Percentiles rank a stretch among this genome's conserved stretches.
Evolutionary conservation across 2,888 invertebrate species (phyloP).

Genomic region (Anarsia innoxiella): DNA sequence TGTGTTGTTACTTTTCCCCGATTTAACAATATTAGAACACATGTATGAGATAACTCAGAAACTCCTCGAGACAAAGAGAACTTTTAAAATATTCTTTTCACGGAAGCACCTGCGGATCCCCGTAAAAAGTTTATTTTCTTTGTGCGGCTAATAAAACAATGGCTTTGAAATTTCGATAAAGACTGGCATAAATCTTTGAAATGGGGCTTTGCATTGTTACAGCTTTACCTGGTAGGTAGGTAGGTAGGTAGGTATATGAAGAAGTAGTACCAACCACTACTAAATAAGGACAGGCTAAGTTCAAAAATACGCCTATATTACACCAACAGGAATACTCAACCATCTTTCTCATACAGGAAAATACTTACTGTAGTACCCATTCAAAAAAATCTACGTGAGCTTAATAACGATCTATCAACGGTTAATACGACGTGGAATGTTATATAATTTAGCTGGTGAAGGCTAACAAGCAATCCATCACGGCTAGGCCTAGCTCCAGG

Average conservation of each 20-base stretch:
- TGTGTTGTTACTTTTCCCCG: too few species aligned
- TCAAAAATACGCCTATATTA: too few species aligned
- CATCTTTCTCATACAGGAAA: too few species aligned
- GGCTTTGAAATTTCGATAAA: slow-evolving; percentile 4
- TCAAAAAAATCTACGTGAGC: too few species aligned
- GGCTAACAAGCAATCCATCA: slow-evolving; percentile 11
- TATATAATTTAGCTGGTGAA: slow-evolving; percentile 9
- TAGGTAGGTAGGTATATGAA: too few species aligned
- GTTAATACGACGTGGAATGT: slow-evolving; percentile 4
- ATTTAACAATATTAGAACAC: background rate
- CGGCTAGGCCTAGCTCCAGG: too few species aligned
- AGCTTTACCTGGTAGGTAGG: too few species aligned
- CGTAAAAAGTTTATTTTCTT: slow-evolving; percentile 16
- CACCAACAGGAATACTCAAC: too few species aligned
- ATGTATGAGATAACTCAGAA: slow-evolving; percentile 7
- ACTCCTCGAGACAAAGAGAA: slow-evolving; percentile 19
- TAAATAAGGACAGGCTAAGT: too few species aligned
- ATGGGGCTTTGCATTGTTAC: too few species aligned
- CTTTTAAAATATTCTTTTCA: slow-evolving; percentile 26
- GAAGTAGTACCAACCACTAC: too few species aligned
- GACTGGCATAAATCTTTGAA: background rate
- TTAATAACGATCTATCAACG: slow-evolving; percentile 12
- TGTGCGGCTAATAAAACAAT: slow-evolving; percentile 10
- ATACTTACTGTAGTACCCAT: too few species aligned
- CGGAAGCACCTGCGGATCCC: slow-evolving; percentile 20